A percentile compares a stretch with the other conserved stretches of the same genome.
phyloP scores from a whole-genome alignment of 2,797 vertebrate species.

The Trichosurus vulpecula region DNA sequence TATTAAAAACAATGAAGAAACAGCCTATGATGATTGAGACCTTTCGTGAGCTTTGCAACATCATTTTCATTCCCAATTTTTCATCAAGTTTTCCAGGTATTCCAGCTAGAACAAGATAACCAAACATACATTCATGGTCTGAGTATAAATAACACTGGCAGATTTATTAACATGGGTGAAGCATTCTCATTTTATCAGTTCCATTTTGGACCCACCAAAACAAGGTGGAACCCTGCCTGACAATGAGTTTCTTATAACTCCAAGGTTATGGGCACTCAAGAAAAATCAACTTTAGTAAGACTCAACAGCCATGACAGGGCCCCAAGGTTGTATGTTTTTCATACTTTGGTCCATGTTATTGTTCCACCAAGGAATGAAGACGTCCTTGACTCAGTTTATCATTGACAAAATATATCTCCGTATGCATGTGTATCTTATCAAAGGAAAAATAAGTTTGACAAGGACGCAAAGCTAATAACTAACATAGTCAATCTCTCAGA shows the following conservation, averaged over 20 bases:
- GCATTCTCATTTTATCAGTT: background rate
- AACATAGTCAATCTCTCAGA: constrained; percentile 42
- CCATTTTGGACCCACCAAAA: background rate
- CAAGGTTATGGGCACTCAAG: background rate
- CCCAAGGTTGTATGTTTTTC: background rate
- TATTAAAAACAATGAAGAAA: background rate
- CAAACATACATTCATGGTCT: background rate
- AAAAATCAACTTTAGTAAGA: background rate
- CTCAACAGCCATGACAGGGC: background rate
- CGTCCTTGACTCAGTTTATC: constrained; percentile 62
- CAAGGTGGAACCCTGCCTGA: background rate
- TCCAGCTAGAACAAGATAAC: background rate
- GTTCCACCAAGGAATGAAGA: constrained; percentile 53
- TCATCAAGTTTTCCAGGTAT: background rate
- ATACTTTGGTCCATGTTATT: constrained; percentile 4
- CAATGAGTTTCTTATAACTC: background rate
- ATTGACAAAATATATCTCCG: constrained; percentile 53
- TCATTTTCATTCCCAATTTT: background rate
- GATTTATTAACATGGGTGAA: background rate
- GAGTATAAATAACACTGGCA: background rate
- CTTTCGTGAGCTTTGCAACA: background rate
- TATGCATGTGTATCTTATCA: constrained; percentile 55
- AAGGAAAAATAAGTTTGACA: constrained; percentile 42
- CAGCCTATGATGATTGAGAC: background rate
- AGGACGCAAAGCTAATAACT: constrained; percentile 64